Evolutionary conservation across 1,140 invertebrate species (phyloP), one percentile per base, ranked within the genome.

Genomic region (Drosophila lini): DNA sequence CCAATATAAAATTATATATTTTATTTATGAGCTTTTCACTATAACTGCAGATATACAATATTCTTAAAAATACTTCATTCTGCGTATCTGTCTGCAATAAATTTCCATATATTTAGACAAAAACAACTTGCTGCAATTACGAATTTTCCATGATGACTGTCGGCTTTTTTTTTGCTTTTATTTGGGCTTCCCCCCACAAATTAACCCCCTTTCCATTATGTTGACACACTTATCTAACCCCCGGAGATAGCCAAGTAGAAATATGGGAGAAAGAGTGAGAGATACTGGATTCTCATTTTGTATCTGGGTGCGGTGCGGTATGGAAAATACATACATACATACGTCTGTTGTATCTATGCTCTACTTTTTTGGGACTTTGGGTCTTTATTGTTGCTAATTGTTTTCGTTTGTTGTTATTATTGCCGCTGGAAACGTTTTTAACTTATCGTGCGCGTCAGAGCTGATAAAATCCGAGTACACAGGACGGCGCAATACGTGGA

Each of bases 371-470:
- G 55, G 52, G 63, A 41, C 44, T 62, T 65, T 28, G 38, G 22
- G 61, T 22, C 60, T 78, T 71, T 77, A 63, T 59, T 83, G 83
- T 80, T 80, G 76, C 75, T 86, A 88, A 86, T 86, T 86, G 83
- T 88, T 74, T 80, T 83, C 58, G 67, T 69, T 80, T 86, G 67
- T 80, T 77, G 74, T 86, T 53, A 58, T 79, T 74, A 65, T 60
- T 68, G 38, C 53, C 71, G 57, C 40, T 74, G 70, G 48, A 65
- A 57, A 59, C 57, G 45, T 79, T 83, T 75, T 78, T 84, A 53
- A 77, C 74, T 77, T 77, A 60, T 81, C 73, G 61, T 80, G 81
- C 73, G 47, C 44, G 64, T 70, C 63, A 60, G 64, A 44, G 60
- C 69, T 81, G 78, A 85, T 86, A 85, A 86, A 85, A 76, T 61